These are phyloP conservation scores for Alethe diademata DNA, from an alignment of 2,113 vertebrate genomes.

Conservation along the genomic window DNA sequence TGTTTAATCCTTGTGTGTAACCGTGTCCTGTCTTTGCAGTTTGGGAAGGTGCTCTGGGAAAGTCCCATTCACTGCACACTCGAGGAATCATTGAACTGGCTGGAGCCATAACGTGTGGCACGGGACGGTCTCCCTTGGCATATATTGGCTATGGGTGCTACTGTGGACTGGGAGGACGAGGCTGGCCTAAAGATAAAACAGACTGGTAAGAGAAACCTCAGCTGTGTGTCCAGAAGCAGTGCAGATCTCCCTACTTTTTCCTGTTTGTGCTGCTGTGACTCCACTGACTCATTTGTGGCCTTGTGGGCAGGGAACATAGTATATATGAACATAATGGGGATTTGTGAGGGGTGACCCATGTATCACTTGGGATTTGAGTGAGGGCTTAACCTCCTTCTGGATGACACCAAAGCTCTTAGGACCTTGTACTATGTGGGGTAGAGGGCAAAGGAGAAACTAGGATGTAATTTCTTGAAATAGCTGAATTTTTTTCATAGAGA, in stretches of 20 bases:
- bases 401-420: background rate
- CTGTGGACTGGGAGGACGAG: slow-evolving; percentile 85
- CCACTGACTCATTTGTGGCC: background rate
- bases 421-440: background rate
- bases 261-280: background rate
- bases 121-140: slow-evolving; percentile 74
- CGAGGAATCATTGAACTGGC: slow-evolving; percentile 83
- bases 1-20: background rate
- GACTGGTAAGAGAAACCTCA: slow-evolving; percentile 81
- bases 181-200: slow-evolving; percentile 81
- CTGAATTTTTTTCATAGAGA: background rate
- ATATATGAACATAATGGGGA: background rate
- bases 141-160: slow-evolving; percentile 89
- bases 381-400: background rate
- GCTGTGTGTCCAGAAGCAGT: background rate
- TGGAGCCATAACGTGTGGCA: slow-evolving; percentile 82
- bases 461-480: background rate
- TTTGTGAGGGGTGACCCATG: background rate
- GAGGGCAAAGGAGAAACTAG: background rate
- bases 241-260: background rate
- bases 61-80: slow-evolving; percentile 69
- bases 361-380: background rate
- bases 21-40: slow-evolving; percentile 58
- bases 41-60: slow-evolving; percentile 44
- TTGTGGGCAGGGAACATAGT: background rate